Evolutionary conservation across 2,113 vertebrate genomes (phyloP).

Genomic region (Deroptyus accipitrinus): DNA sequence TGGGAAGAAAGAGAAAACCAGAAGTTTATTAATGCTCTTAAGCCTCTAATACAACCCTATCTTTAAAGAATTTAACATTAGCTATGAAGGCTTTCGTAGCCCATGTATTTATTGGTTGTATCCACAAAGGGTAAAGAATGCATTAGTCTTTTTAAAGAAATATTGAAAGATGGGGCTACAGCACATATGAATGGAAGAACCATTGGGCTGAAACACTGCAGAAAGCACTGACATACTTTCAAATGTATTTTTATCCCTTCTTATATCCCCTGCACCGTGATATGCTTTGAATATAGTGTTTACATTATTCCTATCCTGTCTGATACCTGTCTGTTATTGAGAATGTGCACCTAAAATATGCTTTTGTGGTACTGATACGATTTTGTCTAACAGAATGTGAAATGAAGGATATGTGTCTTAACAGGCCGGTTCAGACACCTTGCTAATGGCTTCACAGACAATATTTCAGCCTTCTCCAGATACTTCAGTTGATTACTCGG

Average conservation of each 20-base stretch:
- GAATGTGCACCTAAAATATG: neutral
- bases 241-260: neutral
- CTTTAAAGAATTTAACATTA: neutral
- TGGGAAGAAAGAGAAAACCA: neutral
- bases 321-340: neutral
- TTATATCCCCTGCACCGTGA: neutral
- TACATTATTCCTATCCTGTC: neutral
- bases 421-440: neutral
- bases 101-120: neutral
- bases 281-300: neutral
- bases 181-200: neutral
- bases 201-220: neutral
- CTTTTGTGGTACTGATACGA: neutral
- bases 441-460: neutral
- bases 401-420: neutral
- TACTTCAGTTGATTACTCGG: neutral
- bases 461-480: neutral
- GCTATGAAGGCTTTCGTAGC: neutral
- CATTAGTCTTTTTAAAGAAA: neutral
- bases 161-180: neutral
- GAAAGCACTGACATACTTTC: neutral
- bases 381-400: neutral
- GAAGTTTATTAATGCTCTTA: neutral
- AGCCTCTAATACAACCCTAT: neutral
- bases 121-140: neutral